Conservation (phyloP, 2,888 invertebrate species). For the Pachymerium ferrugineum region DNA sequence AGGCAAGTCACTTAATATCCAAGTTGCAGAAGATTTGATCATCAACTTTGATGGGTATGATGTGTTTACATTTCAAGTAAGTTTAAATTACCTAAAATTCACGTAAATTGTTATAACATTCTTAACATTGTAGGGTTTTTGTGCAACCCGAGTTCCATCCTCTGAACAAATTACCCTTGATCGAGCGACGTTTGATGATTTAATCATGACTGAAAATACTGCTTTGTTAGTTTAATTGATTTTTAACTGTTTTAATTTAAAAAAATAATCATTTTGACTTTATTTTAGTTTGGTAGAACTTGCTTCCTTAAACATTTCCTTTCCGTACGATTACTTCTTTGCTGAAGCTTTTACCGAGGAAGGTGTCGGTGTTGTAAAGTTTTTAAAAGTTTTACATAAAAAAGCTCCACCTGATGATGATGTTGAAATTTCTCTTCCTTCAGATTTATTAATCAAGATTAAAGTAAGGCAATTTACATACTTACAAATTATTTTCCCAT, state of each 20-base stretch:
- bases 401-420: slow-evolving; percentile 61
- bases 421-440: slow-evolving; percentile 66
- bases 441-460: slow-evolving; percentile 83
- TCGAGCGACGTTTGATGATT: slow-evolving; percentile 67
- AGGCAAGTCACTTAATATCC: neutral
- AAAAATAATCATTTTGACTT: neutral
- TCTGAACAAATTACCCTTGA: slow-evolving; percentile 48
- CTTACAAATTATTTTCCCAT: slow-evolving; percentile 25
- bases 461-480: slow-evolving; percentile 42
- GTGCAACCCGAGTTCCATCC: neutral
- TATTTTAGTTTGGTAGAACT: slow-evolving; percentile 55
- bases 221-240: slow-evolving; percentile 56
- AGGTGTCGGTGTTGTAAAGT: slow-evolving; percentile 83
- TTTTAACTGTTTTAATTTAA: neutral
- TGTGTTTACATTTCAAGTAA: slow-evolving; percentile 61
- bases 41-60: slow-evolving; percentile 58
- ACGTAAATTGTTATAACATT: neutral
- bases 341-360: slow-evolving; percentile 83
- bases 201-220: slow-evolving; percentile 64
- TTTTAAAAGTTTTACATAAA: slow-evolving; percentile 80
- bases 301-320: slow-evolving; percentile 50
- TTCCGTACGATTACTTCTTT: slow-evolving; percentile 82
- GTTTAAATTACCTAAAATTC: slow-evolving; percentile 37
- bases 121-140: neutral
- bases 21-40: slow-evolving; percentile 32